A percentile compares a stretch with the other conserved stretches of the same genome.
These are phyloP conservation scores for Geophilus truncorum DNA, from an alignment of 2,888 invertebrate genomes.

Conservation along the genomic window DNA sequence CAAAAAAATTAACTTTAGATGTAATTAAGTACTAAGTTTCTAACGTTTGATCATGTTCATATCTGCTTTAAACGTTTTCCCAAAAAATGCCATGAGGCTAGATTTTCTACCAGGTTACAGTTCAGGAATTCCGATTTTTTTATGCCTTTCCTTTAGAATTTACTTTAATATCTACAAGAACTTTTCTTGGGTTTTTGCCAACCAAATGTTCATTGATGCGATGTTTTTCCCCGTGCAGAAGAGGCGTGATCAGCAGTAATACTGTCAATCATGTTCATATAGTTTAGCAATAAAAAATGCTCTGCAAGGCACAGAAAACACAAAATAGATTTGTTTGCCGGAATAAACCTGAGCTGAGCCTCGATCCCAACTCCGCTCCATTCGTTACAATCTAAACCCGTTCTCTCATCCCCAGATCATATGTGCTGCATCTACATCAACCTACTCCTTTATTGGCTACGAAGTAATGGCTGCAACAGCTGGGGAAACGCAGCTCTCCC, in stretches of 20 bases:
- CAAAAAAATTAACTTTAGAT: no score
- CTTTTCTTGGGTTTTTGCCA: neutral
- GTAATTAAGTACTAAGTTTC: no score
- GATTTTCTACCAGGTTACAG: no score
- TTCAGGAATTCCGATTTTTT: neutral
- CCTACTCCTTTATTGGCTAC: slow-evolving; percentile 40
- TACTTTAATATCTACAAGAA: neutral
- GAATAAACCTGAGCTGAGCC: no score
- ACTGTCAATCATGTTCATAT: neutral
- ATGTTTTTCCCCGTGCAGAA: neutral
- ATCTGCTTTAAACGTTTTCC: no score
- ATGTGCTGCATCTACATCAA: slow-evolving; percentile 39
- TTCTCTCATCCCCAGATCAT: slow-evolving; percentile 36
- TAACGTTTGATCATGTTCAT: no score
- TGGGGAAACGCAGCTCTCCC: slow-evolving; percentile 35
- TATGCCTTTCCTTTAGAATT: neutral
- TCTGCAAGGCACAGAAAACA: no score
- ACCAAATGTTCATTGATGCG: neutral
- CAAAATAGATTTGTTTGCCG: no score
- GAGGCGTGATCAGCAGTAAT: neutral
- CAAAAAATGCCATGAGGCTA: no score
- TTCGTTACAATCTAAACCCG: neutral
- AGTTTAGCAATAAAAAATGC: neutral
- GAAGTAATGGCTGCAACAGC: slow-evolving; percentile 39
- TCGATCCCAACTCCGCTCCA: no score